Evolutionary conservation across 2,888 invertebrate species (phyloP), one percentile per base, ranked within the genome.

Genomic region (Tubiluchus corallicola): DNA sequence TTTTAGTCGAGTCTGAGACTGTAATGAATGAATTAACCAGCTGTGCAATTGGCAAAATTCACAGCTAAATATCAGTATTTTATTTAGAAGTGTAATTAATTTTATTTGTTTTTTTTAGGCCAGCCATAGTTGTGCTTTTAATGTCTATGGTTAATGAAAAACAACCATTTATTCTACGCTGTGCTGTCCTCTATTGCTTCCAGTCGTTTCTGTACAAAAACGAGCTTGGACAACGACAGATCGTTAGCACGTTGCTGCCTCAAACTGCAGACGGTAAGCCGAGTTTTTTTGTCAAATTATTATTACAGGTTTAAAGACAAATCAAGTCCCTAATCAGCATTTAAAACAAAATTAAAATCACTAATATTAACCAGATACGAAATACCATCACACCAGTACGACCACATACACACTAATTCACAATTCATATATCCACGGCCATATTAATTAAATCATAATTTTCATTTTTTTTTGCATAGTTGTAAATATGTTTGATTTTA

Each of bases 131-230:
- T 0, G 84, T 96, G 38, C 70, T 98, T 4, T 68, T 98, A 4
- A 87, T 94, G 83, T 92, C 94, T 0, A 94, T 98, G 90, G 87
- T 90, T 3, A 92, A 94, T 62, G 96, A 98, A 62, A 92, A 90
- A 58, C 98, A 98, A 62, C 82, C 90, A 1, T 82, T 96, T 60
- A 68, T 68, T 1, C 64, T 83, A 56, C 77, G 98, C 49, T 88
- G 88, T 62, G 83, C 96, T 1, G 90, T 96, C 2, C 74, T 98
- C 1, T 98, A 99, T 65, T 92, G 90, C 63, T 94, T 98, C 65
- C 80, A 96, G 68, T 90, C 88, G 61, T 98, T 82, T 63, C 69
- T 98, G 4, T 85, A 81, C 63, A 84, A 82, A 66, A 98, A 98
- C 63, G 82, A 85, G 60, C 71, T 76, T 20, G 83, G 83, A 17